A percentile compares a stretch with the other conserved stretches of the same genome.
Evolutionary conservation across 2,797 vertebrate genomes (phyloP).

Genomic region (Danionella dracula): DNA sequence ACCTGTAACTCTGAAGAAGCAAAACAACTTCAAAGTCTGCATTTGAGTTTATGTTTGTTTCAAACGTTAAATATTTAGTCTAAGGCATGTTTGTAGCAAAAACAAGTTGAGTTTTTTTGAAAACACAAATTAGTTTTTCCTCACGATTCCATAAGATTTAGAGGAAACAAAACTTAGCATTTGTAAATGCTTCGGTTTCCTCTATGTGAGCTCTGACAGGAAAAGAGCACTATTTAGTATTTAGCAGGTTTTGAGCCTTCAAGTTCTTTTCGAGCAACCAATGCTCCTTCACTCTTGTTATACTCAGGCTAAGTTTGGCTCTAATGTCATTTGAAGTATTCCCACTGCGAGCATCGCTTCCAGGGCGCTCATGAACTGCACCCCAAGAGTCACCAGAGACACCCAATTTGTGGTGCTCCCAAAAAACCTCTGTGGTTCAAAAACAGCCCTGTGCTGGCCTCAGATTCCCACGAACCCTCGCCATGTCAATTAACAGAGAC

Average conservation of each 20-base stretch:
- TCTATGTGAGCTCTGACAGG: no score
- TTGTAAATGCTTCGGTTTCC: no score
- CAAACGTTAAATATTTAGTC: no score
- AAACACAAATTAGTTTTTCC: no score
- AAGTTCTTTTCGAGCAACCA: not conserved
- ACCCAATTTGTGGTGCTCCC: constrained; percentile 26
- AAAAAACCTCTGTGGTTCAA: constrained; percentile 2
- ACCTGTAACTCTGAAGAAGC: no score
- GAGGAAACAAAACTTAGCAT: no score
- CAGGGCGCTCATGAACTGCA: constrained; percentile 21
- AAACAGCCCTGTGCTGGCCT: constrained; percentile 19
- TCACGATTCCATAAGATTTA: no score
- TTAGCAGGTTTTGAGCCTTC: not conserved
- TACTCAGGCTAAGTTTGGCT: constrained; percentile 14
- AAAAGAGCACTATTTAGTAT: no score
- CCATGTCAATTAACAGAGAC: constrained; percentile 41
- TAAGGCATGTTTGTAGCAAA: no score
- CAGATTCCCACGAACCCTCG: constrained; percentile 30
- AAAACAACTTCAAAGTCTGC: no score
- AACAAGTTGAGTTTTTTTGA: no score
- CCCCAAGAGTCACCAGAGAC: constrained; percentile 33
- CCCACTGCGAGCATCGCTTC: constrained; percentile 15
- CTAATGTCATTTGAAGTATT: constrained; percentile 32
- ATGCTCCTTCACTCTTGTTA: constrained; percentile 1
- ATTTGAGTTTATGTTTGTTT: no score